phyloP scores from a whole-genome alignment of 2,797 vertebrate species.

The Todus mexicanus region DNA sequence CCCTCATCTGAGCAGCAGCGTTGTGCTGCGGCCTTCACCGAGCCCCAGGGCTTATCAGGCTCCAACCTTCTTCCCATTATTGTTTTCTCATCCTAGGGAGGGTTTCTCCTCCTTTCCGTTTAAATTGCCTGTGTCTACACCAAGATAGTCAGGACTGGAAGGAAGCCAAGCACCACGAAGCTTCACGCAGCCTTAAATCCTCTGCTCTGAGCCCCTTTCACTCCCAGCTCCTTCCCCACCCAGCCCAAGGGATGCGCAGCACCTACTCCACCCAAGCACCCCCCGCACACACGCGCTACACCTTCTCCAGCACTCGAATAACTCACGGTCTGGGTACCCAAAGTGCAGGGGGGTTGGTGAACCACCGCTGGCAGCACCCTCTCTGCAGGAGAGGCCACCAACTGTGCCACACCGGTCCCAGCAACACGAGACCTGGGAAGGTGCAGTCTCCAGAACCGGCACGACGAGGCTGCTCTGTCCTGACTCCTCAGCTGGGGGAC shows the following conservation, averaged over 20 bases:
- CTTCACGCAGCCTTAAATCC: not conserved
- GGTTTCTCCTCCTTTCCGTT: not conserved
- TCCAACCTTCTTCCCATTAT: not conserved
- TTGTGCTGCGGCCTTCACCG: not conserved
- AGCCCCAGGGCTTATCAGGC: not conserved
- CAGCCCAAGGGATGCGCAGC: no score
- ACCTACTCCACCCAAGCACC: no score
- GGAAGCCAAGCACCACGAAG: not conserved
- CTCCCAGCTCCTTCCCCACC: not conserved
- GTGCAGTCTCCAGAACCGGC: not conserved
- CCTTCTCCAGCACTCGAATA: fast-evolving
- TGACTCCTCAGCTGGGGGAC: fast-evolving
- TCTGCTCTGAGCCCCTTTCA: not conserved
- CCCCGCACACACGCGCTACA: no score
- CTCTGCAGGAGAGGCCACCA: not conserved
- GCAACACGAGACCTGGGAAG: not conserved
- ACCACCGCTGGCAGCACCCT: fast-evolving
- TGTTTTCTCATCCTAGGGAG: not conserved
- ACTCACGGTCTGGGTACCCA: not conserved
- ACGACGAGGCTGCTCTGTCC: fast-evolving
- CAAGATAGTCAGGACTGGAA: not conserved
- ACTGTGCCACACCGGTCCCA: fast-evolving
- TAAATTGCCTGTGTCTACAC: not conserved
- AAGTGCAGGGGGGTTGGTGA: not conserved
- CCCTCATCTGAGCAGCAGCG: not conserved